phyloP scores from a whole-genome alignment of 1,140 invertebrate species.

The Metaphire vulgaris region DNA sequence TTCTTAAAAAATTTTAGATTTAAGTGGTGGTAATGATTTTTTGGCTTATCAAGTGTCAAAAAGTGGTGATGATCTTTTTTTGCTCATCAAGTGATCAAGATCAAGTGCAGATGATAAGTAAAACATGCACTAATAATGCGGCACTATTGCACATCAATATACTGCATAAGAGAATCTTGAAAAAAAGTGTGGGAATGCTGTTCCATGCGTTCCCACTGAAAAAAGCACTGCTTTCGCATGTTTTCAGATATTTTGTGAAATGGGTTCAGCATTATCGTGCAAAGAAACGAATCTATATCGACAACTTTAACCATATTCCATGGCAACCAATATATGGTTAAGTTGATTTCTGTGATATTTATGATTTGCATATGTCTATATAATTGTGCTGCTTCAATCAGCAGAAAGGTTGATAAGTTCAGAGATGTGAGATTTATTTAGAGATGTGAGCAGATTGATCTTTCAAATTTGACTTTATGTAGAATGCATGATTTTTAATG shows the following conservation, averaged over 20 bases:
- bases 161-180: slow-evolving; percentile 15
- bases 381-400: slow-evolving; percentile 6
- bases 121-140: slow-evolving; percentile 1
- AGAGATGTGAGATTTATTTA: slow-evolving; percentile 15
- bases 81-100: no score
- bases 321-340: slow-evolving; percentile 70
- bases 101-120: no score
- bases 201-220: slow-evolving; percentile 19
- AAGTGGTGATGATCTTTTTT: no score
- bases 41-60: no score
- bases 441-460: slow-evolving; percentile 29
- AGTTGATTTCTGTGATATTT: slow-evolving; percentile 30
- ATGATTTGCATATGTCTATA: neutral
- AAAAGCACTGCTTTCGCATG: slow-evolving; percentile 29
- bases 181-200: slow-evolving; percentile 9
- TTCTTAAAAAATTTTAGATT: no score
- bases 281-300: slow-evolving; percentile 63
- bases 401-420: neutral
- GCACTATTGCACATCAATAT: neutral
- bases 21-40: no score
- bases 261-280: slow-evolving; percentile 58
- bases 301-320: slow-evolving; percentile 60
- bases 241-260: slow-evolving; percentile 62
- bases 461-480: slow-evolving; percentile 24
- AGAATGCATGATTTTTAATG: neutral